These are phyloP conservation scores for Typhlichthys subterraneus DNA, from an alignment of 2,797 vertebrate genomes.

Conservation along the genomic window DNA sequence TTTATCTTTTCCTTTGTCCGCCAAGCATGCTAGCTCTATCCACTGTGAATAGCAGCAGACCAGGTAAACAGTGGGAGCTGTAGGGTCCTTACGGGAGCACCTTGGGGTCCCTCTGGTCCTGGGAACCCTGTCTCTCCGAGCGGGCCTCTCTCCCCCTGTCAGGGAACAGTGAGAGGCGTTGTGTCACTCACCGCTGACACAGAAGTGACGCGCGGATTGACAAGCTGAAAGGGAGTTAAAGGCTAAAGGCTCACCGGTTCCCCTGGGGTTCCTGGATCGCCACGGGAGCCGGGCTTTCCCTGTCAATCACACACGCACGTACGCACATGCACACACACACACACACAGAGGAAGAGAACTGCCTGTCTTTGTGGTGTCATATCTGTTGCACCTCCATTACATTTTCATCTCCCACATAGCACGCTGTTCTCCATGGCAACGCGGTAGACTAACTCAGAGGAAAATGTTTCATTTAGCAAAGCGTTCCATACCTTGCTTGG, in stretches of 20 bases:
- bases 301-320: slow-evolving; percentile 69
- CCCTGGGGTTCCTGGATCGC: slow-evolving; percentile 88
- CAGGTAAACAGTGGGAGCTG: slow-evolving; percentile 3
- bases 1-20: slow-evolving; percentile 49
- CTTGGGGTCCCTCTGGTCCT: slow-evolving; percentile 92
- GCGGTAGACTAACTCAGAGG: no score
- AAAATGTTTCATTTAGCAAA: no score
- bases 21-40: slow-evolving; percentile 28
- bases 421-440: slow-evolving; percentile 11
- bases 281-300: slow-evolving; percentile 89
- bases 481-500: no score
- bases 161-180: slow-evolving; percentile 56
- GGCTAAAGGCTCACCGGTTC: slow-evolving; percentile 87
- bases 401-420: slow-evolving; percentile 39
- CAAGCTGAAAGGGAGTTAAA: slow-evolving; percentile 73
- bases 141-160: slow-evolving; percentile 92
- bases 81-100: slow-evolving; percentile 84
- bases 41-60: neutral
- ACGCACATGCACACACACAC: neutral
- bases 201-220: slow-evolving; percentile 69
- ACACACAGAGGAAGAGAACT: slow-evolving; percentile 46
- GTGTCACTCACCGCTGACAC: slow-evolving; percentile 64
- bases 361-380: slow-evolving; percentile 54
- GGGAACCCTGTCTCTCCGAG: slow-evolving; percentile 94
- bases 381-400: slow-evolving; percentile 45